These are phyloP conservation scores for Danio kyathit DNA, from an alignment of 2,797 vertebrate genomes.

Conservation along the genomic window DNA sequence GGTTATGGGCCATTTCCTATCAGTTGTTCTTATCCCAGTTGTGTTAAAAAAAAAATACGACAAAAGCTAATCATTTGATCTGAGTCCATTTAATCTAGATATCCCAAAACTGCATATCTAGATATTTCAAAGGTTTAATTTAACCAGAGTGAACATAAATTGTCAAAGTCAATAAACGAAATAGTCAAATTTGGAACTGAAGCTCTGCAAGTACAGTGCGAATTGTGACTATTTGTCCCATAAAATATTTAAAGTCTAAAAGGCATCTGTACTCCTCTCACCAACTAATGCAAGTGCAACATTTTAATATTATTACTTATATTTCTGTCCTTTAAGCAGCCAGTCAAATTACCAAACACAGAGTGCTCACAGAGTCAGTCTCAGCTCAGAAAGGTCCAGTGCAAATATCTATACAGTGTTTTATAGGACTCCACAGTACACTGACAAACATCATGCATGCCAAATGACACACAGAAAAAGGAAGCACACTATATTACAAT, in stretches of 20 bases:
- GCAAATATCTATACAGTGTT: slow-evolving; percentile 81
- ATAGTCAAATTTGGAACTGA: neutral
- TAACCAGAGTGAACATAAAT: neutral
- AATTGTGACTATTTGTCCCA: neutral
- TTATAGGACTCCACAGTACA: slow-evolving; percentile 78
- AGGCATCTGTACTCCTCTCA: slow-evolving; percentile 38
- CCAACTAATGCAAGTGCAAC: slow-evolving; percentile 73
- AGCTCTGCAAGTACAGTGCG: neutral
- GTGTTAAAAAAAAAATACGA: neutral
- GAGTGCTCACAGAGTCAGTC: slow-evolving; percentile 52
- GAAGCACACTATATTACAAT: slow-evolving; percentile 80
- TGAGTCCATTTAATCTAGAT: neutral
- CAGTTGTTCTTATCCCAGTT: neutral
- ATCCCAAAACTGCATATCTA: too few species aligned
- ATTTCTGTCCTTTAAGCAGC: slow-evolving; percentile 43
- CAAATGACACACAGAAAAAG: slow-evolving; percentile 75
- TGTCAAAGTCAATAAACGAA: neutral
- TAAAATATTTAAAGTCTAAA: slow-evolving; percentile 2
- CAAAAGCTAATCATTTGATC: neutral
- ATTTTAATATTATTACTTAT: slow-evolving; percentile 16
- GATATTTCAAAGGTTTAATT: neutral
- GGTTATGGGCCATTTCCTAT: neutral
- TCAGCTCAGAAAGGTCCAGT: slow-evolving; percentile 77
- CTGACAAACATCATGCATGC: slow-evolving; percentile 80
- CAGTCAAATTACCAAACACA: slow-evolving; percentile 43